Percentiles rank a stretch among this genome's conserved stretches.
These are phyloP conservation scores for Babylonia areolata DNA, from an alignment of 1,140 invertebrate species.

Conservation along the genomic window DNA sequence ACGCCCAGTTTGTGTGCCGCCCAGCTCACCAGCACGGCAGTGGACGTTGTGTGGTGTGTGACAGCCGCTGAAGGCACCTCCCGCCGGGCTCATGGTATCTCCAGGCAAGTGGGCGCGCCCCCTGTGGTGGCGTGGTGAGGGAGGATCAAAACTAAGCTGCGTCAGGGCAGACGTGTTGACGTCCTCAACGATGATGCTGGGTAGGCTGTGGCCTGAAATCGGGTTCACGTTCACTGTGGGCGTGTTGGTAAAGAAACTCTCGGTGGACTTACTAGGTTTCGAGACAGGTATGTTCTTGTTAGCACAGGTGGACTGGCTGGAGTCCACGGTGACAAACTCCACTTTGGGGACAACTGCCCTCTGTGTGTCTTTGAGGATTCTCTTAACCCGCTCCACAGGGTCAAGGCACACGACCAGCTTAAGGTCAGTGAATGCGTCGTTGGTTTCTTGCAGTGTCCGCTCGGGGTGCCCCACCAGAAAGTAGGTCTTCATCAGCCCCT, in stretches of 20 bases:
- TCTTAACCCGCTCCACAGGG: neutral
- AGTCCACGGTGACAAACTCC: neutral
- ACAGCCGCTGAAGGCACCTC: neutral
- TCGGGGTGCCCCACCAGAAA: neutral
- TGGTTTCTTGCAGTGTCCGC: neutral
- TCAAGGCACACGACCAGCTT: neutral
- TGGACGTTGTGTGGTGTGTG: neutral
- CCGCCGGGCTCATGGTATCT: no score
- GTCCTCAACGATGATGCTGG: neutral
- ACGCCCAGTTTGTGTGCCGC: no score
- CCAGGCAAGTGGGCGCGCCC: no score
- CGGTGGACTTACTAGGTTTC: neutral
- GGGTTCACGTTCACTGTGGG: no score
- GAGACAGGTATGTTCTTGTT: neutral
- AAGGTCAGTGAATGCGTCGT: neutral
- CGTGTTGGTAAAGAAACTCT: no score
- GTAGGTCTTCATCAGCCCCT: no score
- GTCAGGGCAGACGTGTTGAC: neutral
- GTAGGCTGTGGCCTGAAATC: neutral
- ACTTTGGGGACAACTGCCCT: neutral
- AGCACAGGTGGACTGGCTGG: neutral
- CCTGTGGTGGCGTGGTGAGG: no score
- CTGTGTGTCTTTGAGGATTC: neutral
- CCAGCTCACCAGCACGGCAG: no score
- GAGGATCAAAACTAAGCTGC: neutral